A percentile compares a stretch with the other conserved stretches of the same genome.
Evolutionary conservation across 2,113 vertebrate genomes (phyloP).

Genomic region (Dromaius novaehollandiae): DNA sequence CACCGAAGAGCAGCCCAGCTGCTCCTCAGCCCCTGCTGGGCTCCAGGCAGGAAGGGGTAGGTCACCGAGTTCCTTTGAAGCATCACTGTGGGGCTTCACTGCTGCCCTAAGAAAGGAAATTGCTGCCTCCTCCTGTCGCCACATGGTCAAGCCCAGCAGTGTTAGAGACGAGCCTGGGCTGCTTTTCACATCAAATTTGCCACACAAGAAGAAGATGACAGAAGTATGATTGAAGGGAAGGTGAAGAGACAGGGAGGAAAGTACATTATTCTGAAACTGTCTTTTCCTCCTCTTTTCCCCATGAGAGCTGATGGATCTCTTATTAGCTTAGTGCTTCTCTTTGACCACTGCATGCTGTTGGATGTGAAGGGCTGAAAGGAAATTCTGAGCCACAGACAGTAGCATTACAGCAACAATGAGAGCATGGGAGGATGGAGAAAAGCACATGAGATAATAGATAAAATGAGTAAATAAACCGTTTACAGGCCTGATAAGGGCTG

Average conservation of each 20-base stretch:
- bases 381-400: background rate
- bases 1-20: constrained; percentile 9
- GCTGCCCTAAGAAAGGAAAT: constrained; percentile 41
- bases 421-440: background rate
- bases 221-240: background rate
- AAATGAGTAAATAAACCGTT: background rate
- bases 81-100: background rate
- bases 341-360: background rate
- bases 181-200: constrained; percentile 31
- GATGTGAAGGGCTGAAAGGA: background rate
- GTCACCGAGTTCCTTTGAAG: constrained; percentile 43
- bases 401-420: background rate
- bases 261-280: background rate
- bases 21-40: constrained; percentile 22
- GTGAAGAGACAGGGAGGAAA: background rate
- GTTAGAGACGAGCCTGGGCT: background rate
- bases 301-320: background rate
- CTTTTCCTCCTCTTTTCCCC: background rate
- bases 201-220: constrained; percentile 33
- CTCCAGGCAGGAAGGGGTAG: constrained; percentile 1
- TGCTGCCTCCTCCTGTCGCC: constrained; percentile 18
- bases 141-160: constrained; percentile 14
- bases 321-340: background rate
- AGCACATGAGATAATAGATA: background rate
- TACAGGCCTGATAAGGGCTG: background rate